phyloP scores from a whole-genome alignment of 2,797 vertebrate genomes.

The Falco naumanni region DNA sequence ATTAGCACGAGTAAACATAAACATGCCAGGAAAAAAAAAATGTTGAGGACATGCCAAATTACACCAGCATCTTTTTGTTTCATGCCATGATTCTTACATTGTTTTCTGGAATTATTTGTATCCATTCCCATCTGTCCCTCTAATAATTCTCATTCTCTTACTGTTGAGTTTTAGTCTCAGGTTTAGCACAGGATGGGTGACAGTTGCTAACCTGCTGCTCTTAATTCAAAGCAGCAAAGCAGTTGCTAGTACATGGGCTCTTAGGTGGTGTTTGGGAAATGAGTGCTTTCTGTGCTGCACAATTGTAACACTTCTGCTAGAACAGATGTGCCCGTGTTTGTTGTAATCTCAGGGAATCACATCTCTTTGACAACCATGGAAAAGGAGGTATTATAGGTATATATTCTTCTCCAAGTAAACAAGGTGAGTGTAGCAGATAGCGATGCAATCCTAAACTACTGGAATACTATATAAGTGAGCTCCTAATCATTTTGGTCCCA shows the following conservation, averaged over 20 bases:
- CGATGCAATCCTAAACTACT: not conserved
- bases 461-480: not conserved
- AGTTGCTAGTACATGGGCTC: not conserved
- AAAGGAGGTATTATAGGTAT: not conserved
- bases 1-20: not conserved
- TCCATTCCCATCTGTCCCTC: not conserved
- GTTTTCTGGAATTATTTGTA: not conserved
- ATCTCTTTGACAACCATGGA: not conserved
- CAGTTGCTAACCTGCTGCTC: not conserved
- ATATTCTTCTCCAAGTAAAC: not conserved
- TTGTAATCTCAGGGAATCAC: not conserved
- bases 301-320: not conserved
- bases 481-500: not conserved
- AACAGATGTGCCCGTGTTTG: not conserved
- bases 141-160: not conserved
- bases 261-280: not conserved
- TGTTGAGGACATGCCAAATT: not conserved
- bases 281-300: not conserved
- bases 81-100: not conserved
- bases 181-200: not conserved
- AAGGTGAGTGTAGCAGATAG: not conserved
- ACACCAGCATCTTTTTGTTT: not conserved
- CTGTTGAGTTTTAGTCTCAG: not conserved
- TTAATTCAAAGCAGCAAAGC: not conserved
- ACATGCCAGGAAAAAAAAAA: not conserved